Conservation (phyloP, 2,113 vertebrate species). For the Barbus barbus region DNA sequence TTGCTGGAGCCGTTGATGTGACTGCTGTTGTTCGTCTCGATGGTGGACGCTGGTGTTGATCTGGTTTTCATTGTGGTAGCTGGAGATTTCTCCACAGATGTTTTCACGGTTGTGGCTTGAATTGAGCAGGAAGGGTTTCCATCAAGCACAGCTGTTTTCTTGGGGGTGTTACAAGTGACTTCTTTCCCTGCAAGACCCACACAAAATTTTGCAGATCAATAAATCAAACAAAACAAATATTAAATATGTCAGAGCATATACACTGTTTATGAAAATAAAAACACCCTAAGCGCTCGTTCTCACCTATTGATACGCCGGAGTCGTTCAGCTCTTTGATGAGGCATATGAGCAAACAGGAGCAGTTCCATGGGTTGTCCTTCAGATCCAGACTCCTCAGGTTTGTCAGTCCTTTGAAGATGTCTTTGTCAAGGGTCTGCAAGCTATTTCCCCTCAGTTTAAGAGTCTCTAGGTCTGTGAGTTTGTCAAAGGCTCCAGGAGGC, state of each 20-base stretch:
- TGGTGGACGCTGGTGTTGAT: neutral
- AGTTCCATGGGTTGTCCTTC: constrained; percentile 84
- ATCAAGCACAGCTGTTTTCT: constrained; percentile 43
- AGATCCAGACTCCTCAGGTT: constrained; percentile 69
- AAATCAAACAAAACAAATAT: neutral
- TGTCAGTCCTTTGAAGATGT: constrained; percentile 46
- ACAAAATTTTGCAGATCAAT: neutral
- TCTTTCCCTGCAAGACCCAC: constrained; percentile 6
- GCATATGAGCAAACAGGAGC: constrained; percentile 75
- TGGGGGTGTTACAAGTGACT: constrained; percentile 57
- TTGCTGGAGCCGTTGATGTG: neutral
- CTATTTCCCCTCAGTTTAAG: constrained; percentile 74
- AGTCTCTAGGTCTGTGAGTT: constrained; percentile 64
- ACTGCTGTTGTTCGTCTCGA: neutral
- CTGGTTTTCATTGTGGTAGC: neutral
- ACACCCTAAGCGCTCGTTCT: constrained; percentile 31
- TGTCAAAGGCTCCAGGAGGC: constrained; percentile 62
- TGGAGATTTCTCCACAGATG: neutral
- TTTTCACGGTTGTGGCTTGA: neutral
- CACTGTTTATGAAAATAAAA: too few species aligned
- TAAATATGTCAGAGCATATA: neutral
- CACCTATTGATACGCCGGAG: constrained; percentile 74
- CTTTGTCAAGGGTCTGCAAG: constrained; percentile 65
- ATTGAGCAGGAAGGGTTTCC: constrained; percentile 27
- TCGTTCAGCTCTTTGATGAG: constrained; percentile 67